Evolutionary conservation across 2,113 vertebrate genomes (phyloP).

Genomic region (Diphyllodes magnificus): DNA sequence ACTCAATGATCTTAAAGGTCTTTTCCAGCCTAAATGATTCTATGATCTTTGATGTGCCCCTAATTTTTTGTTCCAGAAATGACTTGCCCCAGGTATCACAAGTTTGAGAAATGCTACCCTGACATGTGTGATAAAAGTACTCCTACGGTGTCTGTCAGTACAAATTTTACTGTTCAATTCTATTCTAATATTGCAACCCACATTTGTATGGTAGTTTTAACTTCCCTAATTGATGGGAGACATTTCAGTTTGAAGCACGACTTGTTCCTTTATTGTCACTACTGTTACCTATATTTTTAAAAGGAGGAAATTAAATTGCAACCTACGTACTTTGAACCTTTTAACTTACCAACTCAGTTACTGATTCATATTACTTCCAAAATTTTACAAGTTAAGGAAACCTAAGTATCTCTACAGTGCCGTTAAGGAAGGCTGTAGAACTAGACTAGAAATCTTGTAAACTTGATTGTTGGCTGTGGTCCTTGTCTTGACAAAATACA

Average conservation of each 20-base stretch:
- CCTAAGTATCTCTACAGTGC: neutral
- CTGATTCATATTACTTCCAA: neutral
- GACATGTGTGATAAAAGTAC: neutral
- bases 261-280: neutral
- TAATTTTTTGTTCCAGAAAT: neutral
- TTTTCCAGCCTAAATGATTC: neutral
- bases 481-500: fast-evolving
- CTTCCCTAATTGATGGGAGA: neutral
- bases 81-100: neutral
- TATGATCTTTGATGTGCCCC: neutral
- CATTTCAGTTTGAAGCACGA: neutral
- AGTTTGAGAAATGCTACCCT: neutral
- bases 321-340: neutral
- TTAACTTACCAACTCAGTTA: neutral
- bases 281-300: neutral
- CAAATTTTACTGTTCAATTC: neutral
- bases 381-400: neutral
- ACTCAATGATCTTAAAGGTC: neutral
- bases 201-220: neutral
- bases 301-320: neutral
- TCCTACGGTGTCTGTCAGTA: neutral
- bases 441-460: neutral
- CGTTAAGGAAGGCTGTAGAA: neutral
- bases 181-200: neutral
- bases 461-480: neutral